Percentiles rank a stretch among this genome's conserved stretches.
phyloP scores from a whole-genome alignment of 2,888 invertebrate genomes.

The Oconnorella tubifera region DNA sequence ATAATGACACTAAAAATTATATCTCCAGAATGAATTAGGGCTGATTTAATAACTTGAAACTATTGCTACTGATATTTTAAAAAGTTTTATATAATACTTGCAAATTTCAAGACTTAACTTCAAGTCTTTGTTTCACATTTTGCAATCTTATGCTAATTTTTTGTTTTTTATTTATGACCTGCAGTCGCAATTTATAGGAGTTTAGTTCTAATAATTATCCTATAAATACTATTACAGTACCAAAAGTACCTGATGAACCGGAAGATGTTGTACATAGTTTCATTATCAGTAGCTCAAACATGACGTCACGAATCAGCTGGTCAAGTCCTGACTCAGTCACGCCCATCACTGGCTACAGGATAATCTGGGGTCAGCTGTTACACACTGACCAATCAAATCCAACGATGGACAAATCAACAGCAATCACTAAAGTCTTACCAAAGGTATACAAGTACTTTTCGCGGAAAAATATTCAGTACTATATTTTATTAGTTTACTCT shows the following conservation, averaged over 20 bases:
- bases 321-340: constrained; percentile 28
- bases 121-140: too few relatives aligned
- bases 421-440: constrained; percentile 29
- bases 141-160: too few relatives aligned
- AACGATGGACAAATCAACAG: constrained; percentile 20
- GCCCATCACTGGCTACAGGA: constrained; percentile 31
- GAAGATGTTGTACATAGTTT: constrained; percentile 28
- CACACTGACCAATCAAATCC: not conserved
- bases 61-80: too few relatives aligned
- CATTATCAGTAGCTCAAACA: constrained; percentile 32
- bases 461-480: not conserved
- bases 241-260: constrained; percentile 29
- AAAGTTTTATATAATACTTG: too few relatives aligned
- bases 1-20: too few relatives aligned
- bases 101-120: too few relatives aligned
- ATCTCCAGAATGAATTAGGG: too few relatives aligned
- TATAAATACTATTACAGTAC: constrained; percentile 22
- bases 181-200: too few relatives aligned
- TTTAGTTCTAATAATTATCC: too few relatives aligned
- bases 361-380: constrained; percentile 28
- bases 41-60: too few relatives aligned
- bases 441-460: constrained; percentile 17
- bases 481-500: not conserved
- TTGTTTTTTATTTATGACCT: too few relatives aligned
- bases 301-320: constrained; percentile 36